Base-by-base conservation (phyloP, 2,888 invertebrate genomes). In the Malthinus flaveolus region DNA sequence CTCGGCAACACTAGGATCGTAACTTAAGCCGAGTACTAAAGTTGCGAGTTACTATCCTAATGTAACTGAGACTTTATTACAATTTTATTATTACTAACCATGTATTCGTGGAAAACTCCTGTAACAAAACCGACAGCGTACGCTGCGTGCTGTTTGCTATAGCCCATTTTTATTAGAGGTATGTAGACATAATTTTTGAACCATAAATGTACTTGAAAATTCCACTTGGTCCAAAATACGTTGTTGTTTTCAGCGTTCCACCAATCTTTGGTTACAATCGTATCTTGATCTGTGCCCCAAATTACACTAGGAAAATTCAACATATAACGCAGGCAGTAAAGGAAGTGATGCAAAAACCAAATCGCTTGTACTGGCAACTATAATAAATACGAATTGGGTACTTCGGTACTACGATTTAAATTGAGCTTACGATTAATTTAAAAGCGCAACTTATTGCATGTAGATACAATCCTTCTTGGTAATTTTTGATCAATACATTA, bases 161-260 rank as follows among this genome's bases (percentile, higher is more conserved):
- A 46, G 11, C 46, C 46, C 10, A 1, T 11, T 46, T 3, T 11
- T 9, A 10, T n/a, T 7, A 31, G 7, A 5, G 46, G 46, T 8
- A 15, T 7, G 31, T 31, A 46, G 1, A 46, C 0, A 8, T 12
- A 32, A 32, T 2, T 1, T 46, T 46, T 32, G 1, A 46, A 32
- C 7, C 9, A 32, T 5, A 46, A 8, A 32, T 46, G 46, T 5
- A 10, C 31, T 8, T 32, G 31, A 5, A 9, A 12, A 32, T 46
- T 46, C 46, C 46, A 46, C 32, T 46, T 46, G 7, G 6, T 1
- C 46, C 46, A 46, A 46, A 32, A 46, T 8, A 46, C 32, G 7
- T 15, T 32, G 7, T 9, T 46, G 8, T 46, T 46, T 46, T 46
- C 46, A 3, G 46, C 8, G 12, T 46, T 46, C 46, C 46, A 46